Conservation (phyloP, 2,797 vertebrate species). For the Micromesistius poutassou region DNA sequence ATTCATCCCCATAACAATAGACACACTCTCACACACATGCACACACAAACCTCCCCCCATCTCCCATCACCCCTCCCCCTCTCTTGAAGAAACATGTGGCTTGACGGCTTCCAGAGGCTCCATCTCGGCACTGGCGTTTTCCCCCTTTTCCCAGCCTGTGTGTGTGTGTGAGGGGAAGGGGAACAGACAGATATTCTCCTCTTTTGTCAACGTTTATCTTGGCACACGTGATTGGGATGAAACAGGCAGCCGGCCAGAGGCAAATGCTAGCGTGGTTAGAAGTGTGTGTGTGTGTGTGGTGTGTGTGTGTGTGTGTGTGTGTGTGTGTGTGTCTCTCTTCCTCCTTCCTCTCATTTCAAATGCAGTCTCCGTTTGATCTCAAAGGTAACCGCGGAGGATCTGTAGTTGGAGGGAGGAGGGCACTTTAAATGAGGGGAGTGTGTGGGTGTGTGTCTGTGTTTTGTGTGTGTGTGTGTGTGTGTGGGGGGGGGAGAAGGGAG, state of each 20-base stretch:
- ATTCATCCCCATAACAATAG: conserved; percentile 62
- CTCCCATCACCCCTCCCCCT: conserved; percentile 59
- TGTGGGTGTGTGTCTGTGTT: background rate
- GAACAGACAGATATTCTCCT: conserved; percentile 32
- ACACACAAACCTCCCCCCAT: conserved; percentile 37
- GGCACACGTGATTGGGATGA: background rate
- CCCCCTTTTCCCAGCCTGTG: conserved; percentile 40
- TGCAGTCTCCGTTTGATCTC: background rate
- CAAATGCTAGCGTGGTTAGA: background rate
- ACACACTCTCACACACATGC: conserved; percentile 59
- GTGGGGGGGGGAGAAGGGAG: background rate
- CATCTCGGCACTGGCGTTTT: conserved; percentile 41
- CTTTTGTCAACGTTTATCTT: background rate
- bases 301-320: too few species aligned
- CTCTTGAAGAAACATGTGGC: conserved; percentile 57
- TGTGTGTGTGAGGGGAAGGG: background rate
- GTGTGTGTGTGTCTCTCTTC: background rate
- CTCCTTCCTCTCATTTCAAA: background rate
- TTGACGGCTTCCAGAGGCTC: conserved; percentile 65
- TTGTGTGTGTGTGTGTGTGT: background rate
- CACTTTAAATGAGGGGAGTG: background rate
- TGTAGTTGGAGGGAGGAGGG: background rate
- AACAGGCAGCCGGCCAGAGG: background rate
- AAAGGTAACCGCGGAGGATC: background rate
- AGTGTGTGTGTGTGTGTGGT: too few species aligned